Conservation (phyloP, 1,140 invertebrate genomes). For the Monomorium pharaonis region DNA sequence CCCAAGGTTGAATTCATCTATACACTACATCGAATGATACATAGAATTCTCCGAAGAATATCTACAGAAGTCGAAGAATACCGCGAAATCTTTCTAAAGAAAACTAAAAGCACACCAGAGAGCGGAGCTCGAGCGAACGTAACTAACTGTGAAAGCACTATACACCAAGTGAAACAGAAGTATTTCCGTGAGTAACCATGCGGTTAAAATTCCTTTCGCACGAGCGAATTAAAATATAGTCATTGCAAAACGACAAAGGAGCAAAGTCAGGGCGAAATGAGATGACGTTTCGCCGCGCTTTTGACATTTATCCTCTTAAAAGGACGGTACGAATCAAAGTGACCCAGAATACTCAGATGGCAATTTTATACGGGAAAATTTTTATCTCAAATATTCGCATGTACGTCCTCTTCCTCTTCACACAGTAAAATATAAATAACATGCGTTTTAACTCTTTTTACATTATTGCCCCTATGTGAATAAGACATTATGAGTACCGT, state of each 20-base stretch:
- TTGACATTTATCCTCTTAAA: conserved; percentile 29
- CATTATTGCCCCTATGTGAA: neutral
- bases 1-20: neutral
- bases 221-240: conserved; percentile 48
- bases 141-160: conserved; percentile 57
- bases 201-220: conserved; percentile 51
- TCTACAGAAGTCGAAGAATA: conserved; percentile 45
- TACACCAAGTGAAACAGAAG: conserved; percentile 53
- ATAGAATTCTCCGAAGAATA: conserved; percentile 19
- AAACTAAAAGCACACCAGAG: conserved; percentile 42
- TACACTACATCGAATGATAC: neutral
- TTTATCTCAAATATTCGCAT: conserved; percentile 3
- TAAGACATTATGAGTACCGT: neutral
- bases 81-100: conserved; percentile 44
- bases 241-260: conserved; percentile 16
- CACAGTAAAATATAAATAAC: neutral
- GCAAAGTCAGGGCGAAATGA: neutral
- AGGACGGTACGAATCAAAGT: conserved; percentile 13
- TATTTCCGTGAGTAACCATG: conserved; percentile 51
- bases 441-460: neutral
- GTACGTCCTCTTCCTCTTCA: neutral
- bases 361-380: neutral
- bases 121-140: conserved; percentile 36
- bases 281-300: neutral
- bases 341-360: neutral